Percentiles rank a stretch among this genome's conserved stretches.
These are phyloP conservation scores for Xyrauchen texanus DNA, from an alignment of 2,113 vertebrate species.

Conservation along the genomic window DNA sequence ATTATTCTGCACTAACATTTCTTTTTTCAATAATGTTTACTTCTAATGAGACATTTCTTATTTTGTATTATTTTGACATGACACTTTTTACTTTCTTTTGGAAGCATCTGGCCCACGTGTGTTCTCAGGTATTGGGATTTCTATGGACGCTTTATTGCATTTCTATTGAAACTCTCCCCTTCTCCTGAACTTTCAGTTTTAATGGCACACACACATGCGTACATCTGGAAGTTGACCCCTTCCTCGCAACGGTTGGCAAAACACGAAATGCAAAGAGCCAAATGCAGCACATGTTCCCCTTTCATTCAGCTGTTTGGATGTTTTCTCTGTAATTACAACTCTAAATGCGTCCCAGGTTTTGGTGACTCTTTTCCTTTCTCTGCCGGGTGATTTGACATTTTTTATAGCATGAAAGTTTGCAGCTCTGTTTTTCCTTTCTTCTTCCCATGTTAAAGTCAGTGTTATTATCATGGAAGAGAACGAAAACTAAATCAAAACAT, in stretches of 20 bases:
- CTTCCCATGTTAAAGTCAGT: too few species aligned
- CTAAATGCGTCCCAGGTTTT: conserved; percentile 19
- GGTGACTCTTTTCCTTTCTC: neutral
- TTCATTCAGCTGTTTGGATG: neutral
- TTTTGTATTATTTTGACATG: too few species aligned
- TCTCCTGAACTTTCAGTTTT: conserved; percentile 8
- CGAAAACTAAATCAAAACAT: too few species aligned
- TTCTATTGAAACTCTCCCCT: neutral
- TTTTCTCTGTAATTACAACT: conserved; percentile 45
- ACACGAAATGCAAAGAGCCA: neutral
- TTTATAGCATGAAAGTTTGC: conserved; percentile 1
- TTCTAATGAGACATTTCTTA: too few species aligned
- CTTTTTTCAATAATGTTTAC: too few species aligned
- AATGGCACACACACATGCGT: neutral
- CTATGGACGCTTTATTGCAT: neutral
- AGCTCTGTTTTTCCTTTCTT: neutral
- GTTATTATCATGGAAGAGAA: too few species aligned
- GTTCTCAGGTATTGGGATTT: neutral
- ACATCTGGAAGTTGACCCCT: conserved; percentile 51
- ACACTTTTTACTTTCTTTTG: neutral
- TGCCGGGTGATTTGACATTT: neutral
- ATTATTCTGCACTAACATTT: too few species aligned
- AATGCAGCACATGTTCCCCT: neutral
- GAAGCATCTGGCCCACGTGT: conserved; percentile 10
- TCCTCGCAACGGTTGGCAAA: conserved; percentile 14